Percentiles rank a stretch among this genome's conserved stretches.
These are phyloP conservation scores for Arion vulgaris DNA, from an alignment of 1,140 invertebrate species.

Conservation along the genomic window DNA sequence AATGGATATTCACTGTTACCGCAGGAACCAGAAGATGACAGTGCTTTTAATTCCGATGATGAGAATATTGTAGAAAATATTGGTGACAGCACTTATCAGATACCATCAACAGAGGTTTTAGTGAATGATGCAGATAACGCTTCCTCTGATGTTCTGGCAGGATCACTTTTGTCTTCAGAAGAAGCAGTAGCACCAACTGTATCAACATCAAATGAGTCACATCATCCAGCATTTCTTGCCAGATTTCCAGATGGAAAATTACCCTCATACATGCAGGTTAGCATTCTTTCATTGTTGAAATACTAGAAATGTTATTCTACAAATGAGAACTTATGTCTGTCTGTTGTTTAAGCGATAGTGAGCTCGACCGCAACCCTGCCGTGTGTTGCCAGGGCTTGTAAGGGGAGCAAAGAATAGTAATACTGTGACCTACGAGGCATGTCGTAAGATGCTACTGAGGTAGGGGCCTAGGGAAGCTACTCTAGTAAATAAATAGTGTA, in stretches of 20 bases:
- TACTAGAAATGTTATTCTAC: no score
- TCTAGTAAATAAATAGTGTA: no score
- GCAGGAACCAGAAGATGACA: slow-evolving; percentile 14
- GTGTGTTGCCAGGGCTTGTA: no score
- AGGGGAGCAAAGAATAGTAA: no score
- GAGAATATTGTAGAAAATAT: background rate
- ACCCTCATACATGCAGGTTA: slow-evolving; percentile 35
- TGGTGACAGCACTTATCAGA: background rate
- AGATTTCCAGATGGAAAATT: slow-evolving; percentile 34
- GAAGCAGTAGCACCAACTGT: slow-evolving; percentile 16
- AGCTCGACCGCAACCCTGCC: no score
- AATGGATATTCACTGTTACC: slow-evolving; percentile 27
- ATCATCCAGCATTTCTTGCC: slow-evolving; percentile 28
- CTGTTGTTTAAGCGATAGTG: no score
- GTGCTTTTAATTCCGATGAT: slow-evolving; percentile 1
- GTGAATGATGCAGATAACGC: background rate
- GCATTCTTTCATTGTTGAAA: background rate
- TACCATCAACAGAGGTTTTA: background rate
- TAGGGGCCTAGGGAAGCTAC: no score
- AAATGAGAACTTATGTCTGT: no score
- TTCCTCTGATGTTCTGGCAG: background rate
- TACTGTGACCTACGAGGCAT: no score
- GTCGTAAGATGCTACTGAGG: no score
- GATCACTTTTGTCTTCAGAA: background rate
- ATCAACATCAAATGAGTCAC: background rate